Evolutionary conservation across 1,140 invertebrate species (phyloP), one percentile per base, ranked within the genome.

Genomic region (Halictus rubicundus): DNA sequence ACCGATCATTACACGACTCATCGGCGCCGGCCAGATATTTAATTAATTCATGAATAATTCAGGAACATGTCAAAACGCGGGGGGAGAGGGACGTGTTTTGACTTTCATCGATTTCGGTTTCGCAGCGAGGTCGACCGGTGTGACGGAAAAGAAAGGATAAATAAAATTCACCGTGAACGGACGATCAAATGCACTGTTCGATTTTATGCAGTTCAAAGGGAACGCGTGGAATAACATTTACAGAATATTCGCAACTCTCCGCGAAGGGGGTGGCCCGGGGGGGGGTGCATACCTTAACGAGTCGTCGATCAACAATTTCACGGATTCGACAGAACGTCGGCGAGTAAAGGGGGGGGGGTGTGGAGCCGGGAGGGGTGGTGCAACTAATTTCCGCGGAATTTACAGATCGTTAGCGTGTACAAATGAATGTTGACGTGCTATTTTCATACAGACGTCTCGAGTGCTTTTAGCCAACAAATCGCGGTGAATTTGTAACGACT

Each of bases 341-440:
- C 39, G 39, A 7, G 9, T 12, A 42, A 42, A 3, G 8, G 42
- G 42, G 42, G 42, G 10, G 10, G 39, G 39, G 39, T 0, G 39
- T 6, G 39, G 39, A 8, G 39, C 7, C 0, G 39, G 39, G 42
- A 14, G 42, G 59, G 10, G 14, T 3, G 57, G 10, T 12, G 32
- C 16, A 79, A 80, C 64, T 75, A 80, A 80, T 74, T 75, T 75
- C 78, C 78, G 54, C 52, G 64, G 72, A 75, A 80, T 79, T 79
- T 79, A 79, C 77, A 73, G 77, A 79, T 79, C 69, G 77, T 79
- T 79, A 79, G 37, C 70, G 72, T 66, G 64, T 23, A 63, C 54
- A 74, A 80, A 75, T 79, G 77, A 79, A 65, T 65, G 70, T 79
- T 79, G 77, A 73, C 77, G 70, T 25, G 77, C 37, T n/a, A 79